Base-by-base conservation (phyloP, 2,797 vertebrate species). In the Lateolabrax maculatus region DNA sequence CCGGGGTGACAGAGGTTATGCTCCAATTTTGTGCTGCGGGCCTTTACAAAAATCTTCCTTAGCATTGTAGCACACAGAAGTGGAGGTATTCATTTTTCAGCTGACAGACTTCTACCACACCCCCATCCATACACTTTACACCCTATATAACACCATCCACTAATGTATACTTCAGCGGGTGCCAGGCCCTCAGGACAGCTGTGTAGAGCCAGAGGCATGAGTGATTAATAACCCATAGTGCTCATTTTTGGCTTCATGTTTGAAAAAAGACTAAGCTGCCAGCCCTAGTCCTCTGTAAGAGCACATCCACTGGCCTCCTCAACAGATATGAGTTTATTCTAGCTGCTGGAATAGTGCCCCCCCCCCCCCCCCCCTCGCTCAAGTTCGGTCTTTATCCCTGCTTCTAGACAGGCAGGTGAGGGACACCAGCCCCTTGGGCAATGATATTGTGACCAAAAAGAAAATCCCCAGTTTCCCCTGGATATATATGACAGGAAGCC, bases 171-270 rank as follows among this genome's bases (percentile, higher is more conserved):
- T n/a, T 71, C 31, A 52, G 43, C 18, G 7, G 46, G 58, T 39
- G 75, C 60, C 71, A 65, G 23, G 60, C 49, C 66, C n/a, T 71
- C 13, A 51, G 75, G 86, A 71, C 46, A 71, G 68, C 88, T 75
- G 62, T 75, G 65, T 51, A 34, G 56, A 80, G 74, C 79, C 27
- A 75, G 55, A 74, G 41, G 58, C 66, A 61, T n/a, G 41, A 58
- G 48, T 73, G 77, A 90, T 86, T 86, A 89, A 90, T 88, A 84
- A 89, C 61, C 75, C 34, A 52, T 39, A 46, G 49, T 0, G 1
- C 41, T 79, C 21, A 46, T 77, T 77, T 82, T 74, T 80, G 55
- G 61, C 49, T 79, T 84, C 36, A 63, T 75, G 29, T 36, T 16
- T 9, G 11, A 5, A 29, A 15, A 66, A 62, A 81, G 16, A 75